A percentile compares a stretch with the other conserved stretches of the same genome.
Evolutionary conservation across 35 echinoderm and acorn worm genomes (phyloP).

Genomic region (Ophioderma brevispina): DNA sequence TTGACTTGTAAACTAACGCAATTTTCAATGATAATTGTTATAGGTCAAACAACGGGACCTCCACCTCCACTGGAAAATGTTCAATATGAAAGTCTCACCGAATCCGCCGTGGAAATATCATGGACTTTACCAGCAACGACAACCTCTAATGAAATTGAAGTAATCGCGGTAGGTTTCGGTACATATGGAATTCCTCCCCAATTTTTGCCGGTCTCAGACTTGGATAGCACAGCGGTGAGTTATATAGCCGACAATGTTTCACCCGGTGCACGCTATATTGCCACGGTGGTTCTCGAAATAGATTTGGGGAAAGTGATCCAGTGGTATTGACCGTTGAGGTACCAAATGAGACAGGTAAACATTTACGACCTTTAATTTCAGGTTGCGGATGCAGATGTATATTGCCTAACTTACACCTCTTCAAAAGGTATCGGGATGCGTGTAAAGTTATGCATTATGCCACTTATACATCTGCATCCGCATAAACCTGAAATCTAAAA

Average conservation of each 20-base stretch:
- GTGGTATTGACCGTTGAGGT: neutral
- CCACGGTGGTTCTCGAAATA: neutral
- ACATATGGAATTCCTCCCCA: neutral
- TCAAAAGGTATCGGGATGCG: too few species aligned
- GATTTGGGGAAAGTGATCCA: neutral
- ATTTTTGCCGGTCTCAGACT: neutral
- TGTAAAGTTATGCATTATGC: too few species aligned
- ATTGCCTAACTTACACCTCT: too few species aligned
- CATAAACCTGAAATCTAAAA: too few species aligned
- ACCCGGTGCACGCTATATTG: neutral
- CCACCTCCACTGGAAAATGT: neutral
- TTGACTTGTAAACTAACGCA: too few species aligned
- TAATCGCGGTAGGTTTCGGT: neutral
- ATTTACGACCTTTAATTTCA: too few species aligned
- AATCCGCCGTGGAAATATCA: neutral
- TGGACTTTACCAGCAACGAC: neutral
- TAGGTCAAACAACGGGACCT: neutral
- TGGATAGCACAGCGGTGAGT: neutral
- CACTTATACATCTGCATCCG: too few species aligned
- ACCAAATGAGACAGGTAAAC: neutral
- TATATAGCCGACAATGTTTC: neutral
- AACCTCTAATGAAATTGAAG: neutral
- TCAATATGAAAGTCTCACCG: neutral
- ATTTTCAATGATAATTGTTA: too few species aligned
- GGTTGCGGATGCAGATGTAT: too few species aligned